These are phyloP conservation scores for Bradypus variegatus DNA, from an alignment of 2,797 vertebrate genomes.

Conservation along the genomic window DNA sequence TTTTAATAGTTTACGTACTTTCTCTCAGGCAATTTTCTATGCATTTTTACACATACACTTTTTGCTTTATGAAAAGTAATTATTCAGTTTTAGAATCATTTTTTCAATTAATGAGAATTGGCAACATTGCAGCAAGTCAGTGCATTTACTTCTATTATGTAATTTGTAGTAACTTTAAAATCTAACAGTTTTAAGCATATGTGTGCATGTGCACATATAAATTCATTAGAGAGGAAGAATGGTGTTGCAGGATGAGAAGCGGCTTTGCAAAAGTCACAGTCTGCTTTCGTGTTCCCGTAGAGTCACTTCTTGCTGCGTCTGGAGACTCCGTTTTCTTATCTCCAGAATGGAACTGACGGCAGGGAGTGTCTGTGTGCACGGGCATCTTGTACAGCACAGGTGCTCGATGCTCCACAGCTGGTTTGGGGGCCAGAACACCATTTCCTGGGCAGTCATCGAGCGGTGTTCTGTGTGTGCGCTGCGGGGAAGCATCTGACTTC, in stretches of 20 bases:
- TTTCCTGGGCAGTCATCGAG: neutral
- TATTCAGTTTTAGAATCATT: neutral
- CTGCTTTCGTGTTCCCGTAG: neutral
- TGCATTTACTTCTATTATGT: neutral
- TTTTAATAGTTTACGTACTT: neutral
- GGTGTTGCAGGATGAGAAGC: neutral
- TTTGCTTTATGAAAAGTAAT: neutral
- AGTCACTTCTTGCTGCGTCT: neutral
- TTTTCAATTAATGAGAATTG: neutral
- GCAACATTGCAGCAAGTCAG: neutral
- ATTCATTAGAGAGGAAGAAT: neutral
- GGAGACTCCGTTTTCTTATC: neutral
- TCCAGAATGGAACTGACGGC: neutral
- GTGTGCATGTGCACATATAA: too few relatives aligned
- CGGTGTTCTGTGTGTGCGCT: neutral
- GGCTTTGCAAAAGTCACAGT: neutral
- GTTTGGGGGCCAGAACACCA: neutral
- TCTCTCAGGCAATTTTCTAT: neutral
- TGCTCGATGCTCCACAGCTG: neutral
- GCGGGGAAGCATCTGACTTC: neutral
- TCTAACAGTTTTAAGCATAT: neutral
- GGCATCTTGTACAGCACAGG: neutral
- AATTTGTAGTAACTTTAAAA: neutral
- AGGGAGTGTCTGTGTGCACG: neutral
- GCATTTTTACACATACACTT: neutral